Conservation (phyloP, 2,888 invertebrate genomes). For the Dioctria linearis region DNA sequence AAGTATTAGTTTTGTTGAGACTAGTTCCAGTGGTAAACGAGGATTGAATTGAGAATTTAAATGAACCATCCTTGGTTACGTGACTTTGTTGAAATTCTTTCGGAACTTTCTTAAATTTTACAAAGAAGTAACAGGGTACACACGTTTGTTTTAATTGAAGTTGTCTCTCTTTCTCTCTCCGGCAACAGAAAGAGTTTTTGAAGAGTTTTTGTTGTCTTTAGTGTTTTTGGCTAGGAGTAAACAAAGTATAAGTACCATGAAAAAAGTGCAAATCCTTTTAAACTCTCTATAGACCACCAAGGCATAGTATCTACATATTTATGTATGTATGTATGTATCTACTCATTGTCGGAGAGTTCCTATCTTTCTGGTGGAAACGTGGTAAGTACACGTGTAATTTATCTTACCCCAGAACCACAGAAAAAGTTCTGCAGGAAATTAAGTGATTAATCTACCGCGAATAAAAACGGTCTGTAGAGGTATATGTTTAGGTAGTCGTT, state of each 20-base stretch:
- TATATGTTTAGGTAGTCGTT: background rate
- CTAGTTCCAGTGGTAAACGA: slow-evolving; percentile 29
- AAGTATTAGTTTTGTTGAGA: slow-evolving; percentile 37
- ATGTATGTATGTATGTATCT: too few species aligned
- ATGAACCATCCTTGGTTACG: slow-evolving; percentile 40
- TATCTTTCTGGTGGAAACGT: background rate
- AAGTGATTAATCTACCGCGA: slow-evolving; percentile 28
- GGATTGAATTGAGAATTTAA: slow-evolving; percentile 44
- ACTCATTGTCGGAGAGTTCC: too few species aligned
- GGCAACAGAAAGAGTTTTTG: background rate
- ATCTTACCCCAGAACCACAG: slow-evolving; percentile 4
- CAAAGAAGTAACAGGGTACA: background rate
- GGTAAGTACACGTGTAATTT: slow-evolving; percentile 28
- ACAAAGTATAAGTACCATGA: too few species aligned
- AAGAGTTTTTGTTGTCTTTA: background rate
- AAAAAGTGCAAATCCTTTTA: background rate
- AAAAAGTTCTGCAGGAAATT: slow-evolving; percentile 15
- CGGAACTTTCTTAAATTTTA: slow-evolving; percentile 12
- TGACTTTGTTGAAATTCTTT: slow-evolving; percentile 31
- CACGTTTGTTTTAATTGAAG: slow-evolving; percentile 26
- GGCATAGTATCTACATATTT: too few species aligned
- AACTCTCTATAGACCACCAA: too few species aligned
- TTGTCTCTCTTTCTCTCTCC: slow-evolving; percentile 20
- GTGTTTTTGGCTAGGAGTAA: background rate
- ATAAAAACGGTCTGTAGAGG: background rate